Base-by-base conservation (phyloP, 2,113 vertebrate genomes). In the Mastomys natalensis region DNA sequence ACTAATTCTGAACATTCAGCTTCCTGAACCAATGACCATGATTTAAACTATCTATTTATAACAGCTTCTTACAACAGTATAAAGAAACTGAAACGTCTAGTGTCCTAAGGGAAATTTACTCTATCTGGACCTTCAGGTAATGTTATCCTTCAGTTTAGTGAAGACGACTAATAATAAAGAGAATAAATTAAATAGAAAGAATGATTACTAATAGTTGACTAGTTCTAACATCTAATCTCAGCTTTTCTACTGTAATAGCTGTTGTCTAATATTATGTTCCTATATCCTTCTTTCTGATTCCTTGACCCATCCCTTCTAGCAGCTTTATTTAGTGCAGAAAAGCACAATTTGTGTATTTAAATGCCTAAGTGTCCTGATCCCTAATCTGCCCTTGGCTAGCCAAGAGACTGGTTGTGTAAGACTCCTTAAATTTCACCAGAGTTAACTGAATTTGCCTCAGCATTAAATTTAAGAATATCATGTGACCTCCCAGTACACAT, bases 391-490 rank as follows among this genome's bases (percentile, higher is more conserved):
- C 45, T 95, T 97, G 95, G 31, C 73, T 81, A 96, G 91, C 48
- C 68, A 77, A 96, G 45, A 93, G 55, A 88, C 29, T 77, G 80
- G 89, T 60, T 88, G 70, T 96, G 40, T 29, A 93, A 82, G 93
- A 88, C 87, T 91, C 91, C 96, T 97, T 97, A 94, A 91, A 70
- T 96, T 97, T 98, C 97, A 95, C 68, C 91, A 94, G 94, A 87
- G 84, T 95, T 97, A 96, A 97, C 55, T 94, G 74, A 97, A 97
- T 98, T 98, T 96, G 45, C 17, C 62, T 95, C 96, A 78, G 51
- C 78, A 95, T 97, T 96, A 96, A 95, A 95, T 97, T 74, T 96
- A 97, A 97, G 87, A 87, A 66, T 73, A 89, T 93, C 66, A 66
- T 70, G n/a, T 97, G 92, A 94, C 82, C 55, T 89, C 70, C 60